A percentile compares a stretch with the other conserved stretches of the same genome.
Conservation (phyloP, 2,113 vertebrate genomes). For the Pimephales promelas region DNA sequence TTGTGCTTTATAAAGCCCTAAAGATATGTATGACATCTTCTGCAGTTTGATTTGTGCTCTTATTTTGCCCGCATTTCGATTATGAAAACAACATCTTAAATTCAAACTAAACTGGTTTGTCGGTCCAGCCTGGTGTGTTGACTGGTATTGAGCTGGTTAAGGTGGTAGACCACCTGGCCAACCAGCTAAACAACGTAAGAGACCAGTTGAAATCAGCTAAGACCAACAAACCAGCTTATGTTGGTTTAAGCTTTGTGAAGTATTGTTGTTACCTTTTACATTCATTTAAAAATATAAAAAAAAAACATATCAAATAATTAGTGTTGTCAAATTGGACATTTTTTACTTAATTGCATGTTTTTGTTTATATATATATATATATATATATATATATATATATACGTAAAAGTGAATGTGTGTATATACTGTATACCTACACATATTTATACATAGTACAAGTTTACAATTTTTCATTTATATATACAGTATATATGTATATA, state of each 20-base stretch:
- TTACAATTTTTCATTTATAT: too few species aligned
- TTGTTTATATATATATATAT: too few species aligned
- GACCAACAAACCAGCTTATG: background rate
- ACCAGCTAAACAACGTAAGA: background rate
- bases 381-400: too few species aligned
- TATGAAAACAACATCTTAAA: background rate
- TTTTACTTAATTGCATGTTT: too few species aligned
- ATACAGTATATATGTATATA: background rate
- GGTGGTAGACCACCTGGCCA: conserved; percentile 7
- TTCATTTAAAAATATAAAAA: background rate
- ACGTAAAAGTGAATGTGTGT: too few species aligned
- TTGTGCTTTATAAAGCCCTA: background rate
- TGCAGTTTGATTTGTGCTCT: background rate
- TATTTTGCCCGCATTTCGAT: background rate
- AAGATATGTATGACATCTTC: background rate
- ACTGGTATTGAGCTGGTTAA: background rate
- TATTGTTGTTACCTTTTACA: background rate
- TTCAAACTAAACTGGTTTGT: background rate
- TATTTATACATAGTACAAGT: background rate
- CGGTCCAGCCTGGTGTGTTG: background rate
- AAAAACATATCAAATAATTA: background rate
- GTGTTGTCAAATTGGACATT: background rate
- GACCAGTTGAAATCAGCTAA: background rate
- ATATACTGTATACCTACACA: too few species aligned
- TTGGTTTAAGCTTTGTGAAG: background rate